Evolutionary conservation across 2,113 vertebrate genomes (phyloP), one percentile per base, ranked within the genome.

Genomic region (Nansenia antarctica): DNA sequence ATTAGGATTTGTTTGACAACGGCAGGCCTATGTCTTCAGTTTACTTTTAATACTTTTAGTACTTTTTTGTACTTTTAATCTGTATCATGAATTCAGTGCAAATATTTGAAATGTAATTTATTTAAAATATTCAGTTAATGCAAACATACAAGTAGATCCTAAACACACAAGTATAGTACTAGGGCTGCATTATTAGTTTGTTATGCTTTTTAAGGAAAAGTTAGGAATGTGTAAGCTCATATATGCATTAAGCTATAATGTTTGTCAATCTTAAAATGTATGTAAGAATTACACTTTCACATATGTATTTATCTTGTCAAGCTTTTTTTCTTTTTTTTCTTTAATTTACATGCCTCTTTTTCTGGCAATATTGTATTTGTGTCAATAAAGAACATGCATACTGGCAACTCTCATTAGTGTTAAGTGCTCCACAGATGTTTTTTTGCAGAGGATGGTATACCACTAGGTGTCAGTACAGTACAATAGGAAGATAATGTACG

Each of bases 401-500:
- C n/a, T 55, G 53, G 9, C 22, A 55, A 55, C 9, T 55, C 4
- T 20, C 9, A 5, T 29, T 55, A 8, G 9, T 14, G n/a, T n/a
- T n/a, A n/a, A n/a, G n/a, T n/a, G n/a, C n/a, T n/a, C n/a, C n/a
- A n/a, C n/a, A n/a, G n/a, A n/a, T n/a, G n/a, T n/a, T n/a, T n/a
- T n/a, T n/a, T n/a, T n/a, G n/a, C n/a, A n/a, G n/a, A n/a, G n/a
- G n/a, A n/a, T n/a, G 11, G 35, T 22, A 2, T 18, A 54, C 26
- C 83, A 77, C 77, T 76, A 7, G 82, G 63, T 70, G 85, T 84
- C 72, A 88, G 83, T 47, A 82, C 0, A 77, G 66, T 62, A 62
- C 11, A 72, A 72, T 53, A 15, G 9, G 5, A 20, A 45, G 15
- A 62, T n/a, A n/a, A n/a, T 35, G 18, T 1, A 53, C n/a, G 39